These are phyloP conservation scores for Anoplopoma fimbria DNA, from an alignment of 2,113 vertebrate genomes.

Conservation along the genomic window DNA sequence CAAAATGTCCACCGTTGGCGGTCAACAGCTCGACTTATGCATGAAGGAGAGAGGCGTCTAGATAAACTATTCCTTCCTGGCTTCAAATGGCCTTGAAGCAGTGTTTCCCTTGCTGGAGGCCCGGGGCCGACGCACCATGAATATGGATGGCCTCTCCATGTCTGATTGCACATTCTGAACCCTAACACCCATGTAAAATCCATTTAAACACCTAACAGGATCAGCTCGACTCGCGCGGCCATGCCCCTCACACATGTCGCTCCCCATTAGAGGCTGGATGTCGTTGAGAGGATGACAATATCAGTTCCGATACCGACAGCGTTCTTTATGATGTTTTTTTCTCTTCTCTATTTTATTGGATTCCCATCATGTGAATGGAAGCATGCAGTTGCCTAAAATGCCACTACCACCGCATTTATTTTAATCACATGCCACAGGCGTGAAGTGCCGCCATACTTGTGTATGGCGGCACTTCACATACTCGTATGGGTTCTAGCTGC, in stretches of 20 bases:
- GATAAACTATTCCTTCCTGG: slow-evolving; percentile 78
- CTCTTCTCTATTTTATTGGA: too few species aligned
- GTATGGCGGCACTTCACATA: too few species aligned
- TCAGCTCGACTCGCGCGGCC: slow-evolving; percentile 77
- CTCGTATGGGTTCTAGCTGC: too few species aligned
- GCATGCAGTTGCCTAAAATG: too few species aligned
- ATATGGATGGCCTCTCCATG: slow-evolving; percentile 79
- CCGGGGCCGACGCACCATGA: slow-evolving; percentile 70
- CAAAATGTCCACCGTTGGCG: slow-evolving; percentile 79
- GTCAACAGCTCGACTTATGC: slow-evolving; percentile 80
- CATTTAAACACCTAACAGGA: slow-evolving; percentile 85
- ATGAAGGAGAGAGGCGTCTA: slow-evolving; percentile 64
- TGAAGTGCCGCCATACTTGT: too few species aligned
- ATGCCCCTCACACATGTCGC: slow-evolving; percentile 66
- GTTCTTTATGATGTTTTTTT: background rate
- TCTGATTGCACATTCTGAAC: slow-evolving; percentile 78
- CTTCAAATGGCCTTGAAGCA: slow-evolving; percentile 74
- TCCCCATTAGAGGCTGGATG: slow-evolving; percentile 39
- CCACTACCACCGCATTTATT: too few species aligned
- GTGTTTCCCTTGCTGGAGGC: too few species aligned
- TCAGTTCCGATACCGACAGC: too few species aligned
- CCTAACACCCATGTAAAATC: slow-evolving; percentile 84
- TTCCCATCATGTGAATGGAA: too few species aligned
- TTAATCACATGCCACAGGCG: too few species aligned
- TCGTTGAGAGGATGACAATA: background rate